Base-by-base conservation (phyloP, 92 coral and sea anemone species). In the Blastomussa wellsi region DNA sequence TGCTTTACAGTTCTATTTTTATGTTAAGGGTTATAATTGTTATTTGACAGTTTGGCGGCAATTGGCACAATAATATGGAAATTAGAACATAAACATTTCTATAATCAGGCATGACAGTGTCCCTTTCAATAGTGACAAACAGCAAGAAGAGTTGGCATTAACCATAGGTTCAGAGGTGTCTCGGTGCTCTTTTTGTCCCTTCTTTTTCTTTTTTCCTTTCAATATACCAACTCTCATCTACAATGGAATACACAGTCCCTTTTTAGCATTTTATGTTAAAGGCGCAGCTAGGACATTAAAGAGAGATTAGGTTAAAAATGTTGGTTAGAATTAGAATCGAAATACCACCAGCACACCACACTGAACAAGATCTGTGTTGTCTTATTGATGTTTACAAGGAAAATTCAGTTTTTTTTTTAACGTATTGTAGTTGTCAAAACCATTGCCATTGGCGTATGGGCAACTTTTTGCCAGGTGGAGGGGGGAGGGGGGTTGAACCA, bases 121-220 rank as follows among this genome's bases (percentile, higher is more conserved):
- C n/a, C n/a, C n/a, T n/a, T 36, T 32, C 36, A 82, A 32, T 22
- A 28, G 4, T 35, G 52, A 71, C 17, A 37, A 17, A 57, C 64
- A 57, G 68, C 62, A 75, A 70, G n/a, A 33, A 14, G 70, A 9
- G 85, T 20, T 62, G 70, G 38, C 51, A 71, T 83, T 83, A 60
- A 62, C 80, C 80, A 33, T 74, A 60, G 73, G 66, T 14, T 60
- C 72, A 32, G 39, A 87, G 76, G 84, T 89, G 78, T 78, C 95
- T 79, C 88, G 79, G 32, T 37, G 80, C 74, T 60, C 70, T 78
- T 86, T 83, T 76, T 83, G 87, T 84, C 85, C 81, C 83, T 81
- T 93, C 93, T 82, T 94, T 91, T 93, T 93, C 97, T 89, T 93
- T 94, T 93, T 93, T 84, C 86, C 83, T 91, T 93, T 93, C 73